phyloP scores from a whole-genome alignment of 2,888 invertebrate species.

The Nasonovia ribisnigri region DNA sequence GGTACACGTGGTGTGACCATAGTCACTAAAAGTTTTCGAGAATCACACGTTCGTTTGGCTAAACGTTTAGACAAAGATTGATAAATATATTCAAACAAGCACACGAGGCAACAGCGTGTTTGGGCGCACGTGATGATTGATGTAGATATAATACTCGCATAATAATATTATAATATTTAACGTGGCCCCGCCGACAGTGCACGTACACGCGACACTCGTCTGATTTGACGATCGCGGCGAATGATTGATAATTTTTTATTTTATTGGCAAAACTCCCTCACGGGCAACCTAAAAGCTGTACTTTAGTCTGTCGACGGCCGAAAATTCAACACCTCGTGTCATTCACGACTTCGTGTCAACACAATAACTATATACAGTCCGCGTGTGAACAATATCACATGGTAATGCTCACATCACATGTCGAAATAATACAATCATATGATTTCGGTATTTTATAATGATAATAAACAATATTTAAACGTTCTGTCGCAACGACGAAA shows the following conservation, averaged over 20 bases:
- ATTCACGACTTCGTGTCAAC: slow-evolving; percentile 3
- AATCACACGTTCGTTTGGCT: neutral
- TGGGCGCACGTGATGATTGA: neutral
- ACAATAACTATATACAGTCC: neutral
- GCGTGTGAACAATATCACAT: neutral
- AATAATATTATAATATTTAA: slow-evolving; percentile 9
- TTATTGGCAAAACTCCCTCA: neutral
- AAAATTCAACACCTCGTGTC: neutral
- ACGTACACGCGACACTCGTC: neutral
- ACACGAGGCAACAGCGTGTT: neutral
- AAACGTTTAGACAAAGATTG: neutral
- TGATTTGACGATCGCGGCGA: neutral
- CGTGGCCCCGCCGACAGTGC: neutral
- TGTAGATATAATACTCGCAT: neutral
- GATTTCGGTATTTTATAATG: neutral
- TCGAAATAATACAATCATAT: neutral
- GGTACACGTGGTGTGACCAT: neutral
- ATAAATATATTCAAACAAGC: neutral
- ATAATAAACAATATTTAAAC: neutral
- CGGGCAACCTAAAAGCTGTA: neutral
- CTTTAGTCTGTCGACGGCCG: neutral
- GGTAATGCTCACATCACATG: neutral
- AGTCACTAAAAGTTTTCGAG: neutral
- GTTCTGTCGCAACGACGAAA: neutral
- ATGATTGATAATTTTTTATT: neutral